Evolutionary conservation across 2,113 vertebrate genomes (phyloP).

Genomic region (Hepsetus odoe): DNA sequence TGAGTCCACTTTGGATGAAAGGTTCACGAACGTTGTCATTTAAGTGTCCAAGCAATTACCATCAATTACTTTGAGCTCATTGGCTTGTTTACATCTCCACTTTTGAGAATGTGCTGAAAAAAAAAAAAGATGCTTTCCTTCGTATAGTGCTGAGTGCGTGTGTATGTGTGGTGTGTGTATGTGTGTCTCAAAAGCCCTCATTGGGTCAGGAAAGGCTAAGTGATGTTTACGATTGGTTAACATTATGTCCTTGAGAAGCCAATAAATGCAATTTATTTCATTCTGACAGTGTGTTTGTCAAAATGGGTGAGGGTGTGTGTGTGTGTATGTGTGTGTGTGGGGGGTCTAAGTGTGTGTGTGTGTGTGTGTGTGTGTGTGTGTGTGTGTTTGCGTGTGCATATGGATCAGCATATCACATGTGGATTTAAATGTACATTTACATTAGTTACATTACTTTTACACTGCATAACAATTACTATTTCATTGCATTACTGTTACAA

Average conservation of each 20-base stretch:
- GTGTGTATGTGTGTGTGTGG: conserved; percentile 30
- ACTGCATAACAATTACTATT: too few species aligned
- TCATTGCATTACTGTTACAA: too few species aligned
- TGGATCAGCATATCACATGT: too few species aligned
- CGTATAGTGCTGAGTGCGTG: conserved; percentile 63
- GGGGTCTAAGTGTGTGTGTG: too few species aligned
- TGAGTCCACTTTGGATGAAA: too few species aligned
- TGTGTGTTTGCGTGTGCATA: too few species aligned
- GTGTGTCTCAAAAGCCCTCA: conserved; percentile 40
- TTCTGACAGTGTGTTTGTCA: conserved; percentile 56
- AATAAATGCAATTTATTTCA: conserved; percentile 71
- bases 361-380: too few species aligned
- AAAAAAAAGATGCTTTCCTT: conserved; percentile 66
- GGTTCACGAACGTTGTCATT: conserved; percentile 55
- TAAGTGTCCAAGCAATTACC: conserved; percentile 71
- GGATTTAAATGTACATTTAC: too few species aligned
- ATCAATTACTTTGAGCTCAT: conserved; percentile 72
- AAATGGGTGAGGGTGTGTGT: neutral
- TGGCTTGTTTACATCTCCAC: conserved; percentile 67
- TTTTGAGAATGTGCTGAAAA: conserved; percentile 50
- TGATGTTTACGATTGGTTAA: conserved; percentile 72
- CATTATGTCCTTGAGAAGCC: conserved; percentile 74
- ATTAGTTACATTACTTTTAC: too few species aligned
- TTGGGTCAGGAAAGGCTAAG: conserved; percentile 53
- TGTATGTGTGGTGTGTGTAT: conserved; percentile 53